Percentiles rank a stretch among this genome's conserved stretches.
phyloP scores from a whole-genome alignment of 2,113 vertebrate species.

The Gallinago undulata region DNA sequence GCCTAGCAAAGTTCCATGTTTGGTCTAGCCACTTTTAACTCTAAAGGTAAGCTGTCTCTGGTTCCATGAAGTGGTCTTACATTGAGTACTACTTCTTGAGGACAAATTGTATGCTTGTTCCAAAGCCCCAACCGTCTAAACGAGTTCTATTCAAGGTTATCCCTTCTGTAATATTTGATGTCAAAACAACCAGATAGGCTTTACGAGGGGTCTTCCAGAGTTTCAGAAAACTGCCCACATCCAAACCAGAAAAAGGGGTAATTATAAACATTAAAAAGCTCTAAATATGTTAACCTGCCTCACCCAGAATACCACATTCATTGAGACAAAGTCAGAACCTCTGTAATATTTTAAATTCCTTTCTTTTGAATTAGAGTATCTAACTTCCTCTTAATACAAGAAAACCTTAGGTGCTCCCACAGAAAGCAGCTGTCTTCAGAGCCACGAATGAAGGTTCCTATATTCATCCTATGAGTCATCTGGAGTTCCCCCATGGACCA shows the following conservation, averaged over 20 bases:
- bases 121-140: neutral
- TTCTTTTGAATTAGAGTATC: neutral
- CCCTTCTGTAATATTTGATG: neutral
- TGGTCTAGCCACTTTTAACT: neutral
- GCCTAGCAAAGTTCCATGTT: accelerated
- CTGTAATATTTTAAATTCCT: neutral
- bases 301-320: accelerated
- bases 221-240: neutral
- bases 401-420: neutral
- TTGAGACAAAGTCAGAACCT: neutral
- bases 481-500: accelerated
- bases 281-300: neutral
- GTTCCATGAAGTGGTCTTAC: neutral
- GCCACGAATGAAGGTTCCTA: neutral
- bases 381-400: neutral
- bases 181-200: neutral
- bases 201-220: neutral
- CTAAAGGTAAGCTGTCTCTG: neutral
- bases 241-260: neutral
- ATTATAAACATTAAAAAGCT: neutral
- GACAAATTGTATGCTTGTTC: neutral
- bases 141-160: neutral
- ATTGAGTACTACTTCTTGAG: neutral
- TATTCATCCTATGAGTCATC: neutral
- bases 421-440: neutral